These are phyloP conservation scores for Scolopax rusticola DNA, from an alignment of 2,797 vertebrate genomes.

Conservation along the genomic window DNA sequence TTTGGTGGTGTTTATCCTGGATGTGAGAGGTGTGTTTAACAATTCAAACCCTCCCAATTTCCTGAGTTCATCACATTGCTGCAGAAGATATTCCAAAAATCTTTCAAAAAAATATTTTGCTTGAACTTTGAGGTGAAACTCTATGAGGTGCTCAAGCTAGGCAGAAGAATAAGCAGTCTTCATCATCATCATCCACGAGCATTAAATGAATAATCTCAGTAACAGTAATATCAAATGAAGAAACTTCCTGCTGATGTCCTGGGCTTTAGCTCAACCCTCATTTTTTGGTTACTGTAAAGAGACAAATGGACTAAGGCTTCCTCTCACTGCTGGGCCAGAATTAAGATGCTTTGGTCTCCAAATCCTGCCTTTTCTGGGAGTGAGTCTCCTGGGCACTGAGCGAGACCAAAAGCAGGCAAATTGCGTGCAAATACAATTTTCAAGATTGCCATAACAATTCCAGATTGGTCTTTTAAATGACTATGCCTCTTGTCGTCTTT, in stretches of 20 bases:
- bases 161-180: background rate
- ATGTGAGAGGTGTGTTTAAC: background rate
- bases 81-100: background rate
- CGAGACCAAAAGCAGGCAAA: background rate
- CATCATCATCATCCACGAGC: background rate
- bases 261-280: background rate
- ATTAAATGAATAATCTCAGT: background rate
- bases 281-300: background rate
- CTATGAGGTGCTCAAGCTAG: background rate
- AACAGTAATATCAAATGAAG: background rate
- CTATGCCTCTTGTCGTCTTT: background rate
- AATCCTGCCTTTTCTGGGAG: background rate
- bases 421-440: background rate
- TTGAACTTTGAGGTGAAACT: background rate
- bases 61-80: background rate
- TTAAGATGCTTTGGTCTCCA: background rate
- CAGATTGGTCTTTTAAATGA: background rate
- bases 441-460: background rate
- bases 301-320: background rate
- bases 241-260: background rate
- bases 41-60: background rate
- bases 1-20: background rate
- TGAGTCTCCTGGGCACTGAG: background rate
- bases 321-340: background rate
- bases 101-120: background rate